phyloP scores from a whole-genome alignment of 2,113 vertebrate genomes.

The Cephalopterus ornatus region DNA sequence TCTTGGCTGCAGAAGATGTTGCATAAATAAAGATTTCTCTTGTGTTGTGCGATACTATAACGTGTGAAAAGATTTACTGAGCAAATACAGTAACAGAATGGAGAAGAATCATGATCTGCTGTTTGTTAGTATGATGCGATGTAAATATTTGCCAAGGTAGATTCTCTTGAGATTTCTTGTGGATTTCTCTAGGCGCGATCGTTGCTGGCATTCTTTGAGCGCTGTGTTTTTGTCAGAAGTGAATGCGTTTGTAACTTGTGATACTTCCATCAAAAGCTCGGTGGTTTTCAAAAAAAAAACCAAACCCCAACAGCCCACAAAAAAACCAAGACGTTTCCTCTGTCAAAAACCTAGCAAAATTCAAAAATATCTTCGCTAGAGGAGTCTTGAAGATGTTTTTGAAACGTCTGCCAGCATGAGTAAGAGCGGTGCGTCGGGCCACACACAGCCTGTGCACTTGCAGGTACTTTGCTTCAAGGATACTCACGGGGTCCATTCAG shows the following conservation, averaged over 20 bases:
- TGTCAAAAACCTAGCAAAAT: not conserved
- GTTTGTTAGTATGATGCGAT: not conserved
- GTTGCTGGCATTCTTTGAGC: not conserved
- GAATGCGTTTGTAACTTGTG: not conserved
- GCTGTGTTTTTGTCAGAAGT: not conserved
- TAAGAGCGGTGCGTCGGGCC: not conserved
- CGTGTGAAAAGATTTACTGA: constrained; percentile 33
- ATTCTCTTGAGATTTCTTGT: constrained; percentile 2
- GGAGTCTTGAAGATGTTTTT: not conserved
- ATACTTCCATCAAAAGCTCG: not conserved
- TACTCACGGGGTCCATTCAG: accelerated
- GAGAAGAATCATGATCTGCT: constrained; percentile 32
- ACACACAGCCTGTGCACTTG: accelerated
- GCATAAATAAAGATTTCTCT: constrained; percentile 47
- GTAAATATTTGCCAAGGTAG: constrained; percentile 49
- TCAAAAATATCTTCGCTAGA: not conserved
- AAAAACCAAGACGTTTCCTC: not conserved
- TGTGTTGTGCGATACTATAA: constrained; percentile 6
- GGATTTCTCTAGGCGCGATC: not conserved
- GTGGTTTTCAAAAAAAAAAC: not conserved
- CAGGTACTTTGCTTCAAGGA: not conserved
- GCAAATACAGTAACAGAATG: constrained; percentile 46
- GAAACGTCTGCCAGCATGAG: accelerated
- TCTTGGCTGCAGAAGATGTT: constrained; percentile 25
- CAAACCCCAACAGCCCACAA: not conserved